Conservation (phyloP, 35 echinoderm and acorn worm species). For the Ophioderma brevispina region DNA sequence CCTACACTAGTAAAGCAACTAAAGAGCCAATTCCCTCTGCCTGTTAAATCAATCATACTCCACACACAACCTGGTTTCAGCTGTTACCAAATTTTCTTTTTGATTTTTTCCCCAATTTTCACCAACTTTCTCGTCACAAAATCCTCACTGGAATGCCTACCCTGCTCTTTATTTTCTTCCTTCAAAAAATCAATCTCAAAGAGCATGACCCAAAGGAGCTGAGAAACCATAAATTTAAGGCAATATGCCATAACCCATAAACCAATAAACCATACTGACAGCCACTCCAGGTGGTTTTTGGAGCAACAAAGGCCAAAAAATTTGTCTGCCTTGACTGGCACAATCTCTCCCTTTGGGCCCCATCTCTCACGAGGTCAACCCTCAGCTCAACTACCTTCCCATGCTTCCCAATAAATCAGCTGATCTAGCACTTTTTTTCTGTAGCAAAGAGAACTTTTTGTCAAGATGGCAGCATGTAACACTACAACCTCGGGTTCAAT, state of each 20-base stretch:
- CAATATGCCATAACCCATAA: neutral
- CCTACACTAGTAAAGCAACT: too few species aligned
- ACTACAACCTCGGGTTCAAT: too few species aligned
- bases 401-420: neutral
- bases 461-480: too few species aligned
- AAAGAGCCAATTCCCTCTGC: too few species aligned
- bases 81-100: neutral
- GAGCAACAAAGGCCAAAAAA: neutral
- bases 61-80: too few species aligned
- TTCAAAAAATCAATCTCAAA: neutral
- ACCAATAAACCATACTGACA: neutral
- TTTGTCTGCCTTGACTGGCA: neutral
- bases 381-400: neutral
- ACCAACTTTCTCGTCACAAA: neutral
- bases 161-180: neutral
- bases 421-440: neutral
- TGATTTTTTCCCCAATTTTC: neutral
- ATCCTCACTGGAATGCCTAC: neutral
- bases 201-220: neutral
- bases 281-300: neutral
- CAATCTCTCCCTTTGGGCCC: neutral
- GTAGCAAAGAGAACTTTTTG: too few species aligned
- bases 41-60: too few species aligned
- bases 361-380: neutral
- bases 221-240: neutral